A percentile compares a stretch with the other conserved stretches of the same genome.
These are phyloP conservation scores for Euproctis similis DNA, from an alignment of 2,888 invertebrate genomes.

Conservation along the genomic window DNA sequence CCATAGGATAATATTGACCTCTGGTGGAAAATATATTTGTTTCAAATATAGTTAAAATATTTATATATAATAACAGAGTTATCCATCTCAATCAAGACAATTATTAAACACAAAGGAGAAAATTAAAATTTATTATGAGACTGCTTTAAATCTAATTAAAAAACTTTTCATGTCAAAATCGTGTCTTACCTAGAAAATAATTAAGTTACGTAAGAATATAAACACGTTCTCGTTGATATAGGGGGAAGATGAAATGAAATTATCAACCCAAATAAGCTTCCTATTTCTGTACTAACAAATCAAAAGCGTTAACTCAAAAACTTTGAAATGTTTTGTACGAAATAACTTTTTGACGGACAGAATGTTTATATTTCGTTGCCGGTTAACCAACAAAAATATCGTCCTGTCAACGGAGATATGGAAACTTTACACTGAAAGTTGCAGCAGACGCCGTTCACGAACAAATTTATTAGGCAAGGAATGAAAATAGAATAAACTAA, in stretches of 20 bases:
- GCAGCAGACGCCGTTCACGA: conserved; percentile 38
- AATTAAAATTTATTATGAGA: too few relatives aligned
- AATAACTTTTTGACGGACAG: conserved; percentile 57
- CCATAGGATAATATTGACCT: too few relatives aligned
- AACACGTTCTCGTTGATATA: too few relatives aligned
- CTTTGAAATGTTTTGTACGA: conserved; percentile 35
- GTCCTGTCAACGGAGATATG: conserved; percentile 42
- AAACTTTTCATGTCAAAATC: too few relatives aligned
- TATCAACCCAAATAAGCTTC: conserved; percentile 14
- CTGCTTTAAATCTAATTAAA: too few relatives aligned
- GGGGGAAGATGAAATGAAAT: conserved; percentile 10
- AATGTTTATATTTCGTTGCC: conserved; percentile 54
- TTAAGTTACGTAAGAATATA: neutral
- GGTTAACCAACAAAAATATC: conserved; percentile 57
- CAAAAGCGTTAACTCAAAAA: conserved; percentile 33
- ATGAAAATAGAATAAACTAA: conserved; percentile 41
- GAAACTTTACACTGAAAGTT: conserved; percentile 65
- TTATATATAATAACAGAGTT: too few relatives aligned
- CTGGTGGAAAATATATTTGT: too few relatives aligned
- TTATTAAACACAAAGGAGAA: too few relatives aligned
- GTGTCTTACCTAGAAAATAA: too few relatives aligned
- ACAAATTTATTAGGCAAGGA: conserved; percentile 47
- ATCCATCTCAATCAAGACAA: too few relatives aligned
- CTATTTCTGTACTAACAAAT: conserved; percentile 29
- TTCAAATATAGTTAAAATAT: too few relatives aligned